These are phyloP conservation scores for Periophthalmus magnuspinnatus DNA, from an alignment of 2,797 vertebrate species.

Conservation along the genomic window DNA sequence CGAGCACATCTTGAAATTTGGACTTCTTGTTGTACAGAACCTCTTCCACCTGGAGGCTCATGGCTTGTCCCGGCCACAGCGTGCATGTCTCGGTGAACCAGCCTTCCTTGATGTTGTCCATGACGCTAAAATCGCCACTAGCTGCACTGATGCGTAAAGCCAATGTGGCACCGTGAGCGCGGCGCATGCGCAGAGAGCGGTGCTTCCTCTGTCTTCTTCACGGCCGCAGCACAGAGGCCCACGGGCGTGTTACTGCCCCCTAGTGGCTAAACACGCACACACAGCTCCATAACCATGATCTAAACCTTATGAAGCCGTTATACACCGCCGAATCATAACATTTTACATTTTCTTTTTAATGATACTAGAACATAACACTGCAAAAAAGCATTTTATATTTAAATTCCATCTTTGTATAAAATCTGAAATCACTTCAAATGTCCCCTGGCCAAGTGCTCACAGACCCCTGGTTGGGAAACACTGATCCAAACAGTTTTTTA, in stretches of 20 bases:
- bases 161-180: constrained; percentile 29
- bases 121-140: constrained; percentile 30
- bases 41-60: constrained; percentile 92
- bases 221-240: not conserved
- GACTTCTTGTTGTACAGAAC: constrained; percentile 88
- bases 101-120: constrained; percentile 85
- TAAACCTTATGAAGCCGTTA: too few species aligned
- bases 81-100: constrained; percentile 94
- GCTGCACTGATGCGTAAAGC: constrained; percentile 31
- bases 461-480: too few species aligned
- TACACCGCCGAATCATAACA: too few species aligned
- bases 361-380: too few species aligned
- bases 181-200: not conserved
- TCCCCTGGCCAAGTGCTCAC: too few species aligned
- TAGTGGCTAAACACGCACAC: not conserved
- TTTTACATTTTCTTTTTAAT: too few species aligned
- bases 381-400: too few species aligned
- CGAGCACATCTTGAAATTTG: constrained; percentile 91
- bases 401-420: too few species aligned
- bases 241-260: constrained; percentile 10
- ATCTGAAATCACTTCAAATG: too few species aligned
- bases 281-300: too few species aligned
- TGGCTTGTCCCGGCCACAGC: constrained; percentile 92
- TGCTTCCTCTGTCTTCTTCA: not conserved
- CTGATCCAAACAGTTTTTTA: too few species aligned